phyloP scores from a whole-genome alignment of 2,888 invertebrate genomes.

The Idaea dimidiata region DNA sequence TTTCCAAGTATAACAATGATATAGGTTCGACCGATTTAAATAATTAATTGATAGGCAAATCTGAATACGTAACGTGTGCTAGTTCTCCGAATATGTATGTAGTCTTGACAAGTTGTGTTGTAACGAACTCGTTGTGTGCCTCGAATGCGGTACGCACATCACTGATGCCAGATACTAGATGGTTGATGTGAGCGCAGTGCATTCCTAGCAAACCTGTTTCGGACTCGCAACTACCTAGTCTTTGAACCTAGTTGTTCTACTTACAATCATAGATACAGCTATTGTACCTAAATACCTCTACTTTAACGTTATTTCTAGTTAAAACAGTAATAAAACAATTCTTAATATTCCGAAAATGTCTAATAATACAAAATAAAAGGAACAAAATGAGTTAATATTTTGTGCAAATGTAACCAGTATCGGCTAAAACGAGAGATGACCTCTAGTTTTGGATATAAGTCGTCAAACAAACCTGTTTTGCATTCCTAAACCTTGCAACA shows the following conservation, averaged over 20 bases:
- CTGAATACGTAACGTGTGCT: not conserved
- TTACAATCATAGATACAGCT: constrained; percentile 11
- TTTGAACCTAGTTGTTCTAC: constrained; percentile 25
- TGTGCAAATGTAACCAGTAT: constrained; percentile 18
- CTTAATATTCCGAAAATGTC: constrained; percentile 6
- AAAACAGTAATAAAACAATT: not conserved
- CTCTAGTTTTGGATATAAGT: constrained; percentile 45
- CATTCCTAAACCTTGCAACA: constrained; percentile 42
- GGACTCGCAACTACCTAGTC: constrained; percentile 45
- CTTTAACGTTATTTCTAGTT: not conserved
- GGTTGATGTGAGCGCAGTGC: constrained; percentile 43
- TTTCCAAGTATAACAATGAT: not conserved
- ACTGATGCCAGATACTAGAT: constrained; percentile 43
- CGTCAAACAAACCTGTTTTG: constrained; percentile 59
- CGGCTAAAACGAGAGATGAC: constrained; percentile 34
- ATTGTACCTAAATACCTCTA: not conserved
- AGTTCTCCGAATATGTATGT: constrained; percentile 14
- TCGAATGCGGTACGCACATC: constrained; percentile 31
- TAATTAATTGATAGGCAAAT: not conserved
- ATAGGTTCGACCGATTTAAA: not conserved
- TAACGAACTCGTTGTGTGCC: constrained; percentile 41
- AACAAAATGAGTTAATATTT: constrained; percentile 12
- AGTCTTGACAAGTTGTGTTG: constrained; percentile 16
- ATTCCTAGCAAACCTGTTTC: constrained; percentile 69
- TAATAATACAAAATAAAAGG: constrained; percentile 8